Base-by-base conservation (phyloP, 2,888 invertebrate genomes). In the Agriopis leucophaearia region DNA sequence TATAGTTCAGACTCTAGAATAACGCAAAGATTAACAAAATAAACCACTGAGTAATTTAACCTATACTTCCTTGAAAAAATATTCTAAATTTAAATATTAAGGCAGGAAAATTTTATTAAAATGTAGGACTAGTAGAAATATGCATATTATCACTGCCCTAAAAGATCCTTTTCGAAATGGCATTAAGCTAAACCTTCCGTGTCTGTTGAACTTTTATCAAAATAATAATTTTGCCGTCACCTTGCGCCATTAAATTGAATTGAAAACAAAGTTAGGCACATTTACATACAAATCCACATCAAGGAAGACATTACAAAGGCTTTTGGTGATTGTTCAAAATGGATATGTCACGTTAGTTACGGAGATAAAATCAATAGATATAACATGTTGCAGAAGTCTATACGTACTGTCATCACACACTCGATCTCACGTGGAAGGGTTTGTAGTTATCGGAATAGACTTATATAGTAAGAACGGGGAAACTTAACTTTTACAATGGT, bases 231-330 rank as follows among this genome's bases (percentile, higher is more conserved):
- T 58, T 58, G 47, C 60, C 64, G 52, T 47, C 62, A 69, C 71
- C 58, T 65, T 68, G 56, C 64, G 72, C 38, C 38, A 57, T 65
- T 45, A 66, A 70, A 74, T 71, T 63, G 27, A 69, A 71, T 71
- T 71, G 59, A 66, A 64, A 66, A 67, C 69, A 66, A 74, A 68
- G 56, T 69, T 63, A 50, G 47, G 35, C 45, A 58, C 55, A 71
- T 71, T 74, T 67, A 40, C 70, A 69, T 71, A 65, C 68, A 65
- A 69, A 71, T 69, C 66, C 50, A 52, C 52, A 52, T 55, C 57
- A 71, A 51, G 60, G 60, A 36, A 51, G 54, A 52, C 35, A 36
- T 61, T 56, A 61, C 18, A n/a, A 51, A 40, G 15, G 27, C 40
- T 48, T 59, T 45, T n/a, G 36, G 48, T 45, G 55, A 45, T 38